A percentile compares a stretch with the other conserved stretches of the same genome.
Conservation (phyloP, 64 coral and sea anemone species). For the Porites australiensis region DNA sequence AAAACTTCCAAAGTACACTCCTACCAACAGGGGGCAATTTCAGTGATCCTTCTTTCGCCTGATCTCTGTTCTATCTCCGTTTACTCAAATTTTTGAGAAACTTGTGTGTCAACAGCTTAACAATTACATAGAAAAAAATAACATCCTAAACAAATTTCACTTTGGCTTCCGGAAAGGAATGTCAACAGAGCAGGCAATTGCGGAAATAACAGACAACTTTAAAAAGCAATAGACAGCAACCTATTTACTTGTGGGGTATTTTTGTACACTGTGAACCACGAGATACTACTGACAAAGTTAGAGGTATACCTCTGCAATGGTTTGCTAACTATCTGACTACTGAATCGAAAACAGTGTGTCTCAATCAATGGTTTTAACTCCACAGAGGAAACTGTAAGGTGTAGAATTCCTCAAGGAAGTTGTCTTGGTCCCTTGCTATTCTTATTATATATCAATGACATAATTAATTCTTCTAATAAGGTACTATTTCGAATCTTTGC, state of each 20-base stretch:
- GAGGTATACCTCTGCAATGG: slow-evolving; percentile 22
- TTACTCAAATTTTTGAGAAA: slow-evolving; percentile 61
- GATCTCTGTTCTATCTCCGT: slow-evolving; percentile 24
- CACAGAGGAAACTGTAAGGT: not conserved
- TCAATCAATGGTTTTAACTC: slow-evolving; percentile 5
- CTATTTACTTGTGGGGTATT: slow-evolving; percentile 42
- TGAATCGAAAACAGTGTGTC: slow-evolving; percentile 51
- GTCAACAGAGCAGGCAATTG: slow-evolving; percentile 29
- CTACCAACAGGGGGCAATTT: slow-evolving; percentile 48
- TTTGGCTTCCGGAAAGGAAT: slow-evolving; percentile 44
- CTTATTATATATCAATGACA: not conserved
- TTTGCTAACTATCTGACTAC: slow-evolving; percentile 29
- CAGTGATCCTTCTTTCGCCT: slow-evolving; percentile 34
- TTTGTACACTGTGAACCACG: slow-evolving; percentile 42
- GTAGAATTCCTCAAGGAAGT: slow-evolving; percentile 41
- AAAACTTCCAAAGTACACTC: slow-evolving; percentile 55
- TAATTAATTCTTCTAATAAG: not conserved
- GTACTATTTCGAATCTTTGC: slow-evolving; percentile 5
- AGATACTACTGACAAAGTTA: slow-evolving; percentile 21
- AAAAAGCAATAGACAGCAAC: slow-evolving; percentile 21
- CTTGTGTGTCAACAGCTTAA: slow-evolving; percentile 29
- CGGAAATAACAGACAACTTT: slow-evolving; percentile 38
- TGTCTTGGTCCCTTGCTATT: not conserved
- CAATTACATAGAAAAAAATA: slow-evolving; percentile 27
- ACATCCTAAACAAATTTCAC: slow-evolving; percentile 39